These are phyloP conservation scores for Lissocephala sabroskyi DNA, from an alignment of 2,888 invertebrate genomes.

Conservation along the genomic window DNA sequence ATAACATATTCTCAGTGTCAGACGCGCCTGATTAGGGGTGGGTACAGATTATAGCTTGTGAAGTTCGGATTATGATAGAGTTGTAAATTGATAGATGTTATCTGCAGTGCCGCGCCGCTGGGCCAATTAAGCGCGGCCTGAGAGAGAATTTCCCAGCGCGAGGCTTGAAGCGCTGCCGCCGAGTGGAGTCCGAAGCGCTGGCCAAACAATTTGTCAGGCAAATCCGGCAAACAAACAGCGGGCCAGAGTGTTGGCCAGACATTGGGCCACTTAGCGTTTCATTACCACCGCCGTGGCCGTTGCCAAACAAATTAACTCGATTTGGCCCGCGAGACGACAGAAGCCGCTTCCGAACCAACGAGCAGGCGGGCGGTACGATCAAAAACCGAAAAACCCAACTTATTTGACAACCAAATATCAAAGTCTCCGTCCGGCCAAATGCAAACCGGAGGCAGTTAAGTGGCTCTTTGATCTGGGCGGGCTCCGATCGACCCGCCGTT, in stretches of 20 bases:
- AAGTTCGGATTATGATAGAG: conserved; percentile 48
- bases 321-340: conserved; percentile 48
- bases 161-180: not conserved
- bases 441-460: conserved; percentile 22
- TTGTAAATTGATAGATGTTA: conserved; percentile 34
- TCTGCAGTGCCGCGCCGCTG: not conserved
- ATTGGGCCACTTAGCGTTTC: conserved; percentile 57
- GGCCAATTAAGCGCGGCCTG: conserved; percentile 12
- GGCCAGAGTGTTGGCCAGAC: conserved; percentile 29
- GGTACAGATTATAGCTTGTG: conserved; percentile 25
- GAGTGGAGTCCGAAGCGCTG: conserved; percentile 2
- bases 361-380: conserved; percentile 37
- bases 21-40: conserved; percentile 14
- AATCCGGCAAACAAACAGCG: conserved; percentile 19
- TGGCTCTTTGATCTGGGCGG: conserved; percentile 25
- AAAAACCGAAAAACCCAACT: conserved; percentile 24
- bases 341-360: conserved; percentile 56
- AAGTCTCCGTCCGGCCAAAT: not conserved
- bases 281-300: conserved; percentile 55
- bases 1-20: conserved; percentile 49
- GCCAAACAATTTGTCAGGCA: conserved; percentile 51
- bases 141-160: not conserved
- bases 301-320: conserved; percentile 56
- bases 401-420: conserved; percentile 45
- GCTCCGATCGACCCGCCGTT: not conserved